A percentile compares a stretch with the other conserved stretches of the same genome.
phyloP scores from a whole-genome alignment of 2,888 invertebrate genomes.

The Drosophila barbarae region DNA sequence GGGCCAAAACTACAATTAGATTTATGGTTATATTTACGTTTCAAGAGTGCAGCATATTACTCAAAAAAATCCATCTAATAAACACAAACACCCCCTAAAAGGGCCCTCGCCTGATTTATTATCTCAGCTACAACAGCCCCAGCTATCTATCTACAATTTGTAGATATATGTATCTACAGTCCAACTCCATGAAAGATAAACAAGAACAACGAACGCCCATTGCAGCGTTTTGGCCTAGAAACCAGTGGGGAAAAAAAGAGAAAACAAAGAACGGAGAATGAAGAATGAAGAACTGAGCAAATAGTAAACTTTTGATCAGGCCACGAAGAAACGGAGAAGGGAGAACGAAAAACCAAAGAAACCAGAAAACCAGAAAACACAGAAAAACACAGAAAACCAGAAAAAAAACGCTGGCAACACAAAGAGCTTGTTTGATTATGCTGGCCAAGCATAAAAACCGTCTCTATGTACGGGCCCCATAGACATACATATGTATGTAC shows the following conservation, averaged over 20 bases:
- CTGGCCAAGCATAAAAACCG: constrained; percentile 47
- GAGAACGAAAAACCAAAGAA: constrained; percentile 23
- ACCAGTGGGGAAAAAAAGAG: constrained; percentile 5
- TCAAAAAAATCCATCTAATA: not conserved
- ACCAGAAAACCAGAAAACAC: constrained; percentile 7
- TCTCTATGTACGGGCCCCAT: constrained; percentile 13
- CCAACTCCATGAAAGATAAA: constrained; percentile 38
- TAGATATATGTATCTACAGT: constrained; percentile 17
- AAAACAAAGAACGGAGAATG: constrained; percentile 20
- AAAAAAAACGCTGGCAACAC: constrained; percentile 15
- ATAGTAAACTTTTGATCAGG: constrained; percentile 37
- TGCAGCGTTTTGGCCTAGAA: constrained; percentile 42
- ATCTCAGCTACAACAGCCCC: not conserved
- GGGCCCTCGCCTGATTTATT: constrained; percentile 5
- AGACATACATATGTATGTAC: constrained; percentile 2
- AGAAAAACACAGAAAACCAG: constrained; percentile 23
- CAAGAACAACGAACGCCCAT: constrained; percentile 56
- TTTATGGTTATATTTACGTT: not conserved
- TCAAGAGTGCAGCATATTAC: too few relatives aligned
- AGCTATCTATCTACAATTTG: constrained; percentile 12
- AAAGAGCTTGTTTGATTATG: constrained; percentile 39
- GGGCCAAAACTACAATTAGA: not conserved
- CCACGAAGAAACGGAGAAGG: constrained; percentile 26
- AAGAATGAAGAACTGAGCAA: constrained; percentile 21
- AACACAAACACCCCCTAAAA: constrained; percentile 5